Evolutionary conservation across 1,140 invertebrate species (phyloP).

Genomic region (Lysiphlebus fabarum): DNA sequence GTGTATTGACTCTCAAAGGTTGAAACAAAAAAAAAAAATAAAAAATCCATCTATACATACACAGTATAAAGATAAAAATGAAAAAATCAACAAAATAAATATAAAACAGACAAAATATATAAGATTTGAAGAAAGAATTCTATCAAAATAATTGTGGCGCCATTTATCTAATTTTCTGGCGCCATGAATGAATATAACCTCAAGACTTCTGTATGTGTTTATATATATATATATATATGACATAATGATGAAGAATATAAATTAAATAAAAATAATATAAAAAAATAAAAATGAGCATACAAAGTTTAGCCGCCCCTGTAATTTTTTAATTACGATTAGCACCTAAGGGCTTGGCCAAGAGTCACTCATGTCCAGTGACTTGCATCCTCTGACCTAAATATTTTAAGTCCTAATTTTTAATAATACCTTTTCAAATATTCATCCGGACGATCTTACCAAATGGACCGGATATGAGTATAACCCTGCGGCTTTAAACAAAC

Average conservation of each 20-base stretch:
- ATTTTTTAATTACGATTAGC: constrained; percentile 48
- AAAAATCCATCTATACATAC: too few relatives aligned
- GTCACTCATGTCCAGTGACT: constrained; percentile 40
- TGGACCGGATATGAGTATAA: too few relatives aligned
- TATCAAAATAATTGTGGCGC: background rate
- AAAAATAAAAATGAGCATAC: constrained; percentile 18
- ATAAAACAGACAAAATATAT: too few relatives aligned
- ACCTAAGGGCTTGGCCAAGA: constrained; percentile 22
- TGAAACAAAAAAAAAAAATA: too few relatives aligned
- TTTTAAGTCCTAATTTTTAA: constrained; percentile 43
- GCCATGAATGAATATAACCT: constrained; percentile 32
- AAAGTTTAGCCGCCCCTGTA: constrained; percentile 34
- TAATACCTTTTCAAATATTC: constrained; percentile 34
- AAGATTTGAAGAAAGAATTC: too few relatives aligned
- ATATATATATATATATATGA: background rate
- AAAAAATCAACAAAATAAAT: too few relatives aligned
- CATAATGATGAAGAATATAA: constrained; percentile 1
- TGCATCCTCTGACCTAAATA: constrained; percentile 27
- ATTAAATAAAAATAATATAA: constrained; percentile 29
- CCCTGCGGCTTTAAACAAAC: background rate
- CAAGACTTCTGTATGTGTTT: too few relatives aligned
- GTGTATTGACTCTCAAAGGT: too few relatives aligned
- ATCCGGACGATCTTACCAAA: background rate
- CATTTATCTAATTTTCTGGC: constrained; percentile 31
- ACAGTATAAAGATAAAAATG: too few relatives aligned